Conservation (phyloP, 2,797 vertebrate genomes). For the Danionella dracula region DNA sequence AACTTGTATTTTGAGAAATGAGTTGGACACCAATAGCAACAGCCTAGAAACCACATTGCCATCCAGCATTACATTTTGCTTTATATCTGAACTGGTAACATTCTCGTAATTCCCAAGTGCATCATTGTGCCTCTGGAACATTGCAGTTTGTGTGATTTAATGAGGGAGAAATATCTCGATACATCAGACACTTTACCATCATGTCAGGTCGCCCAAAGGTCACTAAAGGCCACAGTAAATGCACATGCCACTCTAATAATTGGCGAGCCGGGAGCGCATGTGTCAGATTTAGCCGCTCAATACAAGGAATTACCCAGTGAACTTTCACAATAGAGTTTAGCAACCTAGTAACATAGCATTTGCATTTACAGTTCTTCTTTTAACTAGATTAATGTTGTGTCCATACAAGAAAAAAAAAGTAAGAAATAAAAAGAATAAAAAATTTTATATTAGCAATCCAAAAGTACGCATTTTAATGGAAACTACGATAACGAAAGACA, state of each 20-base stretch:
- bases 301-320: slow-evolving; percentile 1
- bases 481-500: no score
- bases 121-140: not conserved
- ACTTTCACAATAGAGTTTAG: not conserved
- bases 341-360: no score
- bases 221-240: slow-evolving; percentile 51
- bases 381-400: no score
- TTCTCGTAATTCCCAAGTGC: not conserved
- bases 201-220: slow-evolving; percentile 56
- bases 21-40: not conserved
- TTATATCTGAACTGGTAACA: not conserved
- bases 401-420: no score
- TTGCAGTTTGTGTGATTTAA: slow-evolving; percentile 53
- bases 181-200: slow-evolving; percentile 56
- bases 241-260: slow-evolving; percentile 36
- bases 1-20: not conserved
- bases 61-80: not conserved
- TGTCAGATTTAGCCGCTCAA: slow-evolving; percentile 14
- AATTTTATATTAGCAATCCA: no score
- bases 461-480: no score
- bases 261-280: not conserved
- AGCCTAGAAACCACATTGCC: not conserved
- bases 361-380: no score
- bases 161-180: slow-evolving; percentile 51
- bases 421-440: no score